Conservation (phyloP, 1,140 invertebrate genomes). For the Tachypleus tridentatus region DNA sequence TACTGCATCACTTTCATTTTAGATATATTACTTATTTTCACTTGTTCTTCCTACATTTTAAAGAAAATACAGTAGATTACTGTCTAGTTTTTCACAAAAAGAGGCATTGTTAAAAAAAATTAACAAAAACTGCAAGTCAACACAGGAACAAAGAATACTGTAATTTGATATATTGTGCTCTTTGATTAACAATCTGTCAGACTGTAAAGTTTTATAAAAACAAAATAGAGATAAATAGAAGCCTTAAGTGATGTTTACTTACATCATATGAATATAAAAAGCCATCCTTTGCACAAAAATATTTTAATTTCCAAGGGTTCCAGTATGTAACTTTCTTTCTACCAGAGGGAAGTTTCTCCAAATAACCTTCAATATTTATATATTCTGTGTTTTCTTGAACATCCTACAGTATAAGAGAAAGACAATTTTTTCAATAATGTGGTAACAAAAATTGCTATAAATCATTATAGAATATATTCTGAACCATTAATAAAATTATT, state of each 20-base stretch:
- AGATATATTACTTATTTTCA: too few species aligned
- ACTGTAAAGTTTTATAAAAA: too few species aligned
- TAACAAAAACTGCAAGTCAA: too few species aligned
- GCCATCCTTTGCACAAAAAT: constrained; percentile 40
- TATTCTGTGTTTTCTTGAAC: constrained; percentile 7
- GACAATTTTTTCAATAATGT: background rate
- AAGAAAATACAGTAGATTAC: too few species aligned
- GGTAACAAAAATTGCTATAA: background rate
- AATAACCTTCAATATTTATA: constrained; percentile 34
- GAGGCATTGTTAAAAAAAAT: too few species aligned
- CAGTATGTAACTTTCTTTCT: constrained; percentile 44
- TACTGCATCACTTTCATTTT: too few species aligned
- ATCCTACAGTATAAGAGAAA: constrained; percentile 3
- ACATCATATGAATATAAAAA: constrained; percentile 43
- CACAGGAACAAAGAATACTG: too few species aligned
- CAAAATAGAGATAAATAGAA: too few species aligned
- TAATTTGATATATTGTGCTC: too few species aligned
- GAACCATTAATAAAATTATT: background rate
- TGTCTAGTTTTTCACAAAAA: too few species aligned
- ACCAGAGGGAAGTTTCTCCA: constrained; percentile 43
- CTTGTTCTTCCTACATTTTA: too few species aligned
- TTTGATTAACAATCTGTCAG: too few species aligned
- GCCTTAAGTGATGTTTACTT: constrained; percentile 1
- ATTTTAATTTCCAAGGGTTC: constrained; percentile 46
- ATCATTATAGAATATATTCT: background rate